A percentile compares a stretch with the other conserved stretches of the same genome.
Conservation (phyloP, 2,113 vertebrate genomes). For the Vireo altiloquus region DNA sequence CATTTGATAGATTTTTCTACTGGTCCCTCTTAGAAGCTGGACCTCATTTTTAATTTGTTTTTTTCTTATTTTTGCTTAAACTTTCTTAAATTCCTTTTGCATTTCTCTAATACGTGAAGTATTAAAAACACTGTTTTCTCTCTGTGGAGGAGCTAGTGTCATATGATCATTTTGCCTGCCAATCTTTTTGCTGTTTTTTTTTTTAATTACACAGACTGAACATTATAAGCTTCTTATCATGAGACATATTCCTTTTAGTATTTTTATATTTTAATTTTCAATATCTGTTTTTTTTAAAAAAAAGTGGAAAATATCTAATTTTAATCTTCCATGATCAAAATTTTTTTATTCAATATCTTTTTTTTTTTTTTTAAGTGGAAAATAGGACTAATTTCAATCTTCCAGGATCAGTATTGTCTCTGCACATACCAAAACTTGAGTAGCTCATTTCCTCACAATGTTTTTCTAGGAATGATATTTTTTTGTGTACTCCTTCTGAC, state of each 20-base stretch:
- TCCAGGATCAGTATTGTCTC: no score
- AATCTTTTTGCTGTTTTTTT: not conserved
- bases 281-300: not conserved
- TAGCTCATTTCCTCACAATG: not conserved
- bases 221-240: not conserved
- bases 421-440: not conserved
- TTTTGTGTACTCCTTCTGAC: not conserved
- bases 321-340: not conserved
- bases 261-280: not conserved
- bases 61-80: not conserved
- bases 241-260: not conserved
- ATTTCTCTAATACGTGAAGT: not conserved
- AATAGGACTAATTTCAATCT: no score
- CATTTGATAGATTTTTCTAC: not conserved
- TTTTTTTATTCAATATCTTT: no score
- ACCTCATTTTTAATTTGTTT: not conserved
- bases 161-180: not conserved
- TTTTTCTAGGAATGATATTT: not conserved
- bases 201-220: not conserved
- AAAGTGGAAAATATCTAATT: not conserved
- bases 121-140: not conserved
- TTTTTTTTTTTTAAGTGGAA: no score
- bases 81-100: not conserved
- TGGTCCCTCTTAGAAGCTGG: not conserved
- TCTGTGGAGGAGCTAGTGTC: not conserved